These are phyloP conservation scores for Drosophila percnosoma DNA, from an alignment of 2,888 invertebrate species.

Conservation along the genomic window DNA sequence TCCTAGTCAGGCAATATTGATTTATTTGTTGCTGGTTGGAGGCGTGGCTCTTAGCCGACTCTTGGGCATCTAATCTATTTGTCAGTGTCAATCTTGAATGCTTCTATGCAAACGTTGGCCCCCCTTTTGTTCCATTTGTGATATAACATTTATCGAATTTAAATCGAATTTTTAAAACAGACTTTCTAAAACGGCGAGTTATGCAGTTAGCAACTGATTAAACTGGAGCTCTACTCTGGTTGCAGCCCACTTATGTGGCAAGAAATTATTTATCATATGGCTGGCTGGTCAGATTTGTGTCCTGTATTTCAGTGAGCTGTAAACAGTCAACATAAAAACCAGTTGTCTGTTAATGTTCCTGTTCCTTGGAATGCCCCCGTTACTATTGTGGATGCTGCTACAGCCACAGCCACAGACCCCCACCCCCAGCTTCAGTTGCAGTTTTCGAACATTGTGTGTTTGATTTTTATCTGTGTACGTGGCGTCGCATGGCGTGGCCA, in stretches of 20 bases:
- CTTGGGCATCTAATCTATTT: too few relatives aligned
- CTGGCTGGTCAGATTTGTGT: neutral
- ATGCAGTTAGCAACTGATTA: neutral
- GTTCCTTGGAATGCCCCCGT: conserved; percentile 10
- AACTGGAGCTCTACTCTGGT: neutral
- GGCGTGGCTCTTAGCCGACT: too few relatives aligned
- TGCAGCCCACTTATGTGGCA: neutral
- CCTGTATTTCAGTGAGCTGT: neutral
- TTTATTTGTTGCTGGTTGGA: too few relatives aligned
- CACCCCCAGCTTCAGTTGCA: conserved; percentile 30
- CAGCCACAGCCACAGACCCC: neutral
- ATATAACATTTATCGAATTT: too few relatives aligned
- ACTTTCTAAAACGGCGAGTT: neutral
- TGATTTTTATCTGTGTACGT: conserved; percentile 74
- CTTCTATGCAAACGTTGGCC: neutral
- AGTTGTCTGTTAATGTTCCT: conserved; percentile 16
- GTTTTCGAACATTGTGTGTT: conserved; percentile 57
- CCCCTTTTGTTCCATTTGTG: neutral
- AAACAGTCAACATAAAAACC: conserved; percentile 8
- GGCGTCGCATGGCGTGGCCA: conserved; percentile 62
- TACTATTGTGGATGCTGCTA: conserved; percentile 21
- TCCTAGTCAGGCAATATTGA: too few relatives aligned
- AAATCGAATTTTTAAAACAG: neutral
- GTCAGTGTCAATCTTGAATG: neutral
- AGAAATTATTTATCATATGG: neutral